Percentiles rank a stretch among this genome's conserved stretches.
These are phyloP conservation scores for Dusona sp. DNA, from an alignment of 2,888 invertebrate species.

Conservation along the genomic window DNA sequence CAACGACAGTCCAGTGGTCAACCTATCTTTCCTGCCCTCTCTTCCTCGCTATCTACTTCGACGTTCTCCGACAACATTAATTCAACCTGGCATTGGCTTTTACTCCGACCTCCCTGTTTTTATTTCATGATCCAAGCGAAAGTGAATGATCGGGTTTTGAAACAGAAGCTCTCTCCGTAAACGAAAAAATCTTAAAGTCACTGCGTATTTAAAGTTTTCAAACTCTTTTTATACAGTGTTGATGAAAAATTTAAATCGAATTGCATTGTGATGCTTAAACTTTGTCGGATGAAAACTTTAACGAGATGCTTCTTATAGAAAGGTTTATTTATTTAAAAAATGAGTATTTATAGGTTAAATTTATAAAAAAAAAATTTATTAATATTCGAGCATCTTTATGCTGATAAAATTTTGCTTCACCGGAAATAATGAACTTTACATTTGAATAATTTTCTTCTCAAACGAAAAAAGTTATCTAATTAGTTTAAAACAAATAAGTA, in stretches of 20 bases:
- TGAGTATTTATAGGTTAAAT: too few relatives aligned
- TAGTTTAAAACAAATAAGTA: neutral
- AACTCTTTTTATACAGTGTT: neutral
- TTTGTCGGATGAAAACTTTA: neutral
- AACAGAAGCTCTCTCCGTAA: neutral
- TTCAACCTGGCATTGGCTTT: slow-evolving; percentile 63
- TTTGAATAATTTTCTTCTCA: too few relatives aligned
- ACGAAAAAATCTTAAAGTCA: neutral
- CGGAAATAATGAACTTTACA: neutral
- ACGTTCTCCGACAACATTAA: slow-evolving; percentile 59
- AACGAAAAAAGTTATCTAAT: neutral
- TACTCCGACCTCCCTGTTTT: slow-evolving; percentile 61
- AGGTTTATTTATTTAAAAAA: neutral
- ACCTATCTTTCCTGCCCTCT: neutral
- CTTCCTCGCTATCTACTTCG: slow-evolving; percentile 3
- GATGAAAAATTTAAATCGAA: neutral
- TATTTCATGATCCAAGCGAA: slow-evolving; percentile 50
- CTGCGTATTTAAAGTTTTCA: neutral
- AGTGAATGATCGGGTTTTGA: neutral
- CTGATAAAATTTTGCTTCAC: neutral
- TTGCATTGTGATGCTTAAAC: neutral
- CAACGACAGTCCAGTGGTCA: slow-evolving; percentile 51
- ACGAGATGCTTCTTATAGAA: neutral
- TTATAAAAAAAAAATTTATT: too few relatives aligned
- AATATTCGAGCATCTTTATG: too few relatives aligned